Evolutionary conservation across 2,113 vertebrate species (phyloP).

Genomic region (Gasterosteus aculeatus): DNA sequence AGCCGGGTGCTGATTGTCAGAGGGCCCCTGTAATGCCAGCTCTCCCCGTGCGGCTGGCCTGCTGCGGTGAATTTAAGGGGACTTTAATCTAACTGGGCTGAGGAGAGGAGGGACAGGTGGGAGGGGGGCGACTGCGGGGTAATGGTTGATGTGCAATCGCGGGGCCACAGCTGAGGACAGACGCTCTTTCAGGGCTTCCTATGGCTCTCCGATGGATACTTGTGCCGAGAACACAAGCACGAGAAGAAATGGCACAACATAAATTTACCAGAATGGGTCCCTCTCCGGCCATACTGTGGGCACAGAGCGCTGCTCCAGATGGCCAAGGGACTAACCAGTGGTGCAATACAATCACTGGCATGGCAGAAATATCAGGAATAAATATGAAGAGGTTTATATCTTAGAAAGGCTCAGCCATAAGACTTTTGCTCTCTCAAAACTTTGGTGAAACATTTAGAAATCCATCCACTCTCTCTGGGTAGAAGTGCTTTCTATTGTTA

Average conservation of each 20-base stretch:
- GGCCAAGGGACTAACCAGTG: conserved; percentile 72
- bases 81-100: conserved; percentile 78
- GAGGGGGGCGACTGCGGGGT: conserved; percentile 32
- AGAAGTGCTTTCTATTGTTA: neutral
- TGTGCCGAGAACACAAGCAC: conserved; percentile 69
- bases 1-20: conserved; percentile 76
- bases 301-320: conserved; percentile 79
- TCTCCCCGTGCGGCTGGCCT: conserved; percentile 60
- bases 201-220: conserved; percentile 74
- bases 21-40: conserved; percentile 68
- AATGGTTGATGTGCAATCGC: conserved; percentile 53
- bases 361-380: conserved; percentile 67
- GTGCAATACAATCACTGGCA: conserved; percentile 76
- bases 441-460: conserved; percentile 39
- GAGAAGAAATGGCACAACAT: conserved; percentile 73
- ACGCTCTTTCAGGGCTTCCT: conserved; percentile 64
- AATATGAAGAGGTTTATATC: conserved; percentile 73
- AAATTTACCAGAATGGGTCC: conserved; percentile 79
- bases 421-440: conserved; percentile 36
- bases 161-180: conserved; percentile 65
- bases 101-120: conserved; percentile 59
- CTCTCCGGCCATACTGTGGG: conserved; percentile 70
- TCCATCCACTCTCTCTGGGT: neutral
- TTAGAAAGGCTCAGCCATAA: conserved; percentile 48
- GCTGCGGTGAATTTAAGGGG: conserved; percentile 74